Conservation (phyloP, 2,797 vertebrate species). For the Anisognathus igniventris region DNA sequence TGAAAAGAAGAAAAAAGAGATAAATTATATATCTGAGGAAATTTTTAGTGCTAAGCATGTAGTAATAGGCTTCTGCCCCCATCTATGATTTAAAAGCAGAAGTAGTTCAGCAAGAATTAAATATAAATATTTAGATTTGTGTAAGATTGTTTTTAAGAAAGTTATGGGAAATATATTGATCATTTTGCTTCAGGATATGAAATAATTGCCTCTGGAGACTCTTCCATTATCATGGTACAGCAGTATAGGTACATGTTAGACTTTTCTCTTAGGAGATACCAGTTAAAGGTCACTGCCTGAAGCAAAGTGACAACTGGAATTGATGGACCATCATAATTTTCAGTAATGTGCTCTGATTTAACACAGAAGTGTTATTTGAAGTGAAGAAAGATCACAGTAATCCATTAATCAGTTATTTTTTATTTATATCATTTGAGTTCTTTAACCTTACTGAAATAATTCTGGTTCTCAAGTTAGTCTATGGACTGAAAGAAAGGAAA, state of each 20-base stretch:
- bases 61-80: neutral
- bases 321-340: neutral
- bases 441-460: neutral
- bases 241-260: neutral
- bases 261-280: neutral
- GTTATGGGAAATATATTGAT: neutral
- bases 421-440: neutral
- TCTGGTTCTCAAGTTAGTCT: neutral
- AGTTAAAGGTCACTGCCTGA: neutral
- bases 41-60: neutral
- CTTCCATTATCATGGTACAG: neutral
- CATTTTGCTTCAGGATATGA: neutral
- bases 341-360: neutral
- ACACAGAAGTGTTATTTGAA: neutral
- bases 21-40: neutral
- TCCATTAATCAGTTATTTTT: neutral
- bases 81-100: neutral
- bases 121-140: neutral
- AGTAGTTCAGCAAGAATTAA: neutral
- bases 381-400: neutral
- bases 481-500: neutral
- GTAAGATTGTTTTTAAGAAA: neutral
- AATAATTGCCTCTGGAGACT: neutral
- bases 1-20: neutral
- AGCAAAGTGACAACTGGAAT: neutral